These are phyloP conservation scores for Atherix ibis DNA, from an alignment of 2,888 invertebrate species.

Conservation along the genomic window DNA sequence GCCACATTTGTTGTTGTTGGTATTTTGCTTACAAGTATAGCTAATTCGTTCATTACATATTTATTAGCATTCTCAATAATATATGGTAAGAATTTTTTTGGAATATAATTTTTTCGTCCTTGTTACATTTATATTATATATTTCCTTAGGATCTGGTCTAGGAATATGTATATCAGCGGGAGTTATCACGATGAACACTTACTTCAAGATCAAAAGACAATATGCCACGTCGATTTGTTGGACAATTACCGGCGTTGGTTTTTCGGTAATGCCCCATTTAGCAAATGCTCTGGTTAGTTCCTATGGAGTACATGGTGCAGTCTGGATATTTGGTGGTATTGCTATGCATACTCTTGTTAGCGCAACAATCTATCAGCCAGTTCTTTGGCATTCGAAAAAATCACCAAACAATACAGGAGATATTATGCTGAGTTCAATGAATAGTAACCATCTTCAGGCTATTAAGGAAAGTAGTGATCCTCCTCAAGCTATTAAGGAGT, in stretches of 20 bases:
- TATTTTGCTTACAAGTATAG: slow-evolving; percentile 34
- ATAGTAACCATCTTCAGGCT: slow-evolving; percentile 43
- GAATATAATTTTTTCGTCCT: neutral
- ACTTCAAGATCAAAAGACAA: slow-evolving; percentile 46
- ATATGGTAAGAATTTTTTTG: slow-evolving; percentile 41
- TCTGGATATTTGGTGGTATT: slow-evolving; percentile 44
- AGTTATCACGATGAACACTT: slow-evolving; percentile 48
- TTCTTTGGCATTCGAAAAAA: slow-evolving; percentile 42
- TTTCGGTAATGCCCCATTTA: slow-evolving; percentile 49
- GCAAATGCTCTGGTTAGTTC: slow-evolving; percentile 40
- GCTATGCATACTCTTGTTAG: slow-evolving; percentile 45
- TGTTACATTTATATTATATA: too few species aligned
- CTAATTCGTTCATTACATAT: slow-evolving; percentile 45
- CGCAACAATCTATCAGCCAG: slow-evolving; percentile 47
- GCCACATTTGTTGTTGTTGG: slow-evolving; percentile 39
- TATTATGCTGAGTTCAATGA: too few species aligned
- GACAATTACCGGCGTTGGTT: slow-evolving; percentile 49
- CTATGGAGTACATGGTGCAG: slow-evolving; percentile 45
- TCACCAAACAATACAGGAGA: neutral
- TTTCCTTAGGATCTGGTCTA: slow-evolving; percentile 46
- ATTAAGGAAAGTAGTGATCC: too few species aligned
- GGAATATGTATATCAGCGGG: slow-evolving; percentile 46
- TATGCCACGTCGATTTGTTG: slow-evolving; percentile 48
- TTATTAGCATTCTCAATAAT: slow-evolving; percentile 47
- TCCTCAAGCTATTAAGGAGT: slow-evolving; percentile 28